Evolutionary conservation across 2,888 invertebrate species (phyloP).

Genomic region (Himalopsyche tibetana): DNA sequence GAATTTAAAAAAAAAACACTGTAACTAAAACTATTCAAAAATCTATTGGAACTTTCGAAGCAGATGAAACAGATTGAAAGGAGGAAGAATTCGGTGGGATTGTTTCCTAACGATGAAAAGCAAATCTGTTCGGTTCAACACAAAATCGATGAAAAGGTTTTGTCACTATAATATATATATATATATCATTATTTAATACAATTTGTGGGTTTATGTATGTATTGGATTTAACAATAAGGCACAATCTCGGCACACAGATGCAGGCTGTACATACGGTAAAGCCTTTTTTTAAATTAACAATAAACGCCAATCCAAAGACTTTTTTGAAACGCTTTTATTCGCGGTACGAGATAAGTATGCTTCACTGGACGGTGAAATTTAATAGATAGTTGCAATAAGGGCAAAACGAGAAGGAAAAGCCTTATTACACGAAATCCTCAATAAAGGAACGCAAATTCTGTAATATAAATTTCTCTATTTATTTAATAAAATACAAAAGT

Average conservation of each 20-base stretch:
- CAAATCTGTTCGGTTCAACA: background rate
- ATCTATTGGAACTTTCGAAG: background rate
- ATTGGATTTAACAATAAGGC: background rate
- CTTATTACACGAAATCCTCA: background rate
- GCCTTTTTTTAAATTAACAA: background rate
- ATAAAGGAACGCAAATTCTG: background rate
- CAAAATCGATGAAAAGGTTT: background rate
- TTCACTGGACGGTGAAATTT: constrained; percentile 15
- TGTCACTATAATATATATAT: background rate
- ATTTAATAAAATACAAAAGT: too few relatives aligned
- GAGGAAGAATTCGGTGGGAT: background rate
- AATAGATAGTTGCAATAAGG: background rate
- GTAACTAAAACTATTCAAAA: background rate
- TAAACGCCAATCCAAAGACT: background rate
- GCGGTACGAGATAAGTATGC: constrained; percentile 14
- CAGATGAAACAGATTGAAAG: background rate
- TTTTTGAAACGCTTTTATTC: constrained; percentile 19
- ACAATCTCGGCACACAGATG: background rate
- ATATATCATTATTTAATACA: background rate
- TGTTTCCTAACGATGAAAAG: background rate
- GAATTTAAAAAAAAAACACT: too few relatives aligned
- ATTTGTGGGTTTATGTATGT: background rate
- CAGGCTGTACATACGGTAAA: background rate
- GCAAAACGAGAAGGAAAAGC: background rate
- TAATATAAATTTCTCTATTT: too few relatives aligned